These are phyloP conservation scores for Nasua narica DNA, from an alignment of 2,797 vertebrate species.

Conservation along the genomic window DNA sequence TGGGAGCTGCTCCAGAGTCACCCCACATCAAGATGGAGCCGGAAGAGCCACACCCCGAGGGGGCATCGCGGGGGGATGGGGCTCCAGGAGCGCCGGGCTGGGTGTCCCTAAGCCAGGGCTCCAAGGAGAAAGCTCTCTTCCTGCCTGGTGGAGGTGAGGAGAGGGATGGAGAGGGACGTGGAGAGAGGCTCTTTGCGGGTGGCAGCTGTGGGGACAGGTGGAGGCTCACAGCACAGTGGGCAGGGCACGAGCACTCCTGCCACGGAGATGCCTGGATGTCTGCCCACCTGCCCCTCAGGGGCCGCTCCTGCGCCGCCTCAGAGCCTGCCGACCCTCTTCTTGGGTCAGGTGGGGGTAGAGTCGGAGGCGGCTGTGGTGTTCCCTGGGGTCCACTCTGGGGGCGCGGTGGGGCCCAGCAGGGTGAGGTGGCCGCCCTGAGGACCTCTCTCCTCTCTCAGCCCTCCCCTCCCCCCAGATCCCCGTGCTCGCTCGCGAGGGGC, in stretches of 20 bases:
- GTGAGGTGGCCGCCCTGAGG: background rate
- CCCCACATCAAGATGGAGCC: conserved; percentile 55
- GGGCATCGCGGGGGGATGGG: background rate
- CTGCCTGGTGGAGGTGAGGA: conserved; percentile 54
- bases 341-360: background rate
- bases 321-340: background rate
- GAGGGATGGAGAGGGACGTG: background rate
- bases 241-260: background rate
- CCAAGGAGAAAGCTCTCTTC: conserved; percentile 40
- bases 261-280: background rate
- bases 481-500: background rate
- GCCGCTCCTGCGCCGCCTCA: background rate
- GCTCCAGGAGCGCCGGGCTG: background rate
- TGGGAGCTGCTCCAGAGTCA: background rate
- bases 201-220: background rate
- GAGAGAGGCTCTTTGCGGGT: background rate
- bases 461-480: conserved; percentile 24
- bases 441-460: conserved; percentile 48
- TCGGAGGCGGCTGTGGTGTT: background rate
- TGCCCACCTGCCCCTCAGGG: background rate
- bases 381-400: background rate
- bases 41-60: background rate
- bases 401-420: background rate
- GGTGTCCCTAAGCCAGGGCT: background rate
- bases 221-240: background rate